Conservation (phyloP, 2,888 invertebrate species). For the Lasioglossum villosulum region DNA sequence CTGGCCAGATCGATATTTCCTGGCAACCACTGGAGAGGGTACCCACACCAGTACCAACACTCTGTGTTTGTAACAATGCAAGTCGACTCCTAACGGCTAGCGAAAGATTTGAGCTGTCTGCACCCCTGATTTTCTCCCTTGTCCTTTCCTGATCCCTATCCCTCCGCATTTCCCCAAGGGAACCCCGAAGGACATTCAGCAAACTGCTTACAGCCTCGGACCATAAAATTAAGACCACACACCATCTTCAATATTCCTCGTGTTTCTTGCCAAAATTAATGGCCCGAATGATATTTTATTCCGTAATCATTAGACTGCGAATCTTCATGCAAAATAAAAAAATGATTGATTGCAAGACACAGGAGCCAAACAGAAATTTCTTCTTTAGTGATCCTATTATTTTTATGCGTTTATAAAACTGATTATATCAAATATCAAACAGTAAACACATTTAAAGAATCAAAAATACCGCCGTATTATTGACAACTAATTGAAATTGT, state of each 20-base stretch:
- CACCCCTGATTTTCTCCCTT: slow-evolving; percentile 34
- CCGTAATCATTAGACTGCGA: too few species aligned
- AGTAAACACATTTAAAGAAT: too few species aligned
- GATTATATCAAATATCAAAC: not conserved
- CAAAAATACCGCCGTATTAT: not conserved
- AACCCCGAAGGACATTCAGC: not conserved
- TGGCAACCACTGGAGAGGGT: slow-evolving; percentile 82
- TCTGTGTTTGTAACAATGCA: slow-evolving; percentile 83
- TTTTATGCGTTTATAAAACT: not conserved
- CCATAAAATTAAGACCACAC: not conserved
- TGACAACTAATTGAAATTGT: not conserved
- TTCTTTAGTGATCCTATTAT: not conserved
- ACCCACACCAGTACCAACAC: slow-evolving; percentile 73
- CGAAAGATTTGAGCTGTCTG: slow-evolving; percentile 67
- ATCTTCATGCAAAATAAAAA: not conserved
- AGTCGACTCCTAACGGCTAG: slow-evolving; percentile 77
- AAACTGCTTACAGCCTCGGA: not conserved
- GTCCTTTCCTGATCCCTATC: not conserved
- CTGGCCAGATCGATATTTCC: slow-evolving; percentile 82
- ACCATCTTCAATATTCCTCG: not conserved
- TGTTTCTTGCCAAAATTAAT: not conserved
- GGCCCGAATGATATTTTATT: not conserved
- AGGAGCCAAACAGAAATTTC: too few species aligned
- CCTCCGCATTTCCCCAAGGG: not conserved
- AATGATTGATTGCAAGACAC: not conserved